Percentiles rank a stretch among this genome's conserved stretches.
Conservation (phyloP, 2,888 invertebrate species). For the Hyppa rectilinea region DNA sequence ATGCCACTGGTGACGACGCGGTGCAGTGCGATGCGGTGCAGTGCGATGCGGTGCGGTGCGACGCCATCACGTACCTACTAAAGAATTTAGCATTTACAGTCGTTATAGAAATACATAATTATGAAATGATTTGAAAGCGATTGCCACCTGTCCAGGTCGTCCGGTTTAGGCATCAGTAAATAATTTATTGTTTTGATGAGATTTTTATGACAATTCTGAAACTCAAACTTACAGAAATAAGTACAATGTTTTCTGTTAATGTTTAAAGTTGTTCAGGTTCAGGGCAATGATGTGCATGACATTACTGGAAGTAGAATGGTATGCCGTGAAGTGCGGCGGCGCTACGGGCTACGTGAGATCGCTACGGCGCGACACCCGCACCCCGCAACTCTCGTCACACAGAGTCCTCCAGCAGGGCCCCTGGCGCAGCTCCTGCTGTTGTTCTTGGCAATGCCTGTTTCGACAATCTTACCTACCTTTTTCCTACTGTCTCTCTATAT, state of each 20-base stretch:
- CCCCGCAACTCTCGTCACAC: neutral
- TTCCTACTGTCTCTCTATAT: no score
- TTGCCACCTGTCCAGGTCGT: no score
- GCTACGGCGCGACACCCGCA: neutral
- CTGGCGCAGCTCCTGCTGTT: no score
- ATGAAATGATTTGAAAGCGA: no score
- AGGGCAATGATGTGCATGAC: neutral
- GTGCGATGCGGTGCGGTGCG: constrained; percentile 21
- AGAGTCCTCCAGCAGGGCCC: no score
- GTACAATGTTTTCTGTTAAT: neutral
- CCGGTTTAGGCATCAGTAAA: neutral
- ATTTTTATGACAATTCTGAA: neutral
- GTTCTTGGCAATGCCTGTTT: no score
- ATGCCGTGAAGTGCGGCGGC: constrained; percentile 4
- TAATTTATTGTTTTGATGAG: neutral
- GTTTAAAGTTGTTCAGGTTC: neutral
- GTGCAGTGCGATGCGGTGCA: no score
- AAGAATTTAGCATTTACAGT: no score
- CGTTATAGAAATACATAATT: no score
- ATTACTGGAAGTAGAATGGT: constrained; percentile 1
- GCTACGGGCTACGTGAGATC: neutral
- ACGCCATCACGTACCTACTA: neutral
- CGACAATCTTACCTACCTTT: no score
- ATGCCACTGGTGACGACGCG: constrained; percentile 18
- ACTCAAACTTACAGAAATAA: neutral